A percentile compares a stretch with the other conserved stretches of the same genome.
Conservation (phyloP, 1,140 invertebrate species). For the Cyrtorhinus lividipennis region DNA sequence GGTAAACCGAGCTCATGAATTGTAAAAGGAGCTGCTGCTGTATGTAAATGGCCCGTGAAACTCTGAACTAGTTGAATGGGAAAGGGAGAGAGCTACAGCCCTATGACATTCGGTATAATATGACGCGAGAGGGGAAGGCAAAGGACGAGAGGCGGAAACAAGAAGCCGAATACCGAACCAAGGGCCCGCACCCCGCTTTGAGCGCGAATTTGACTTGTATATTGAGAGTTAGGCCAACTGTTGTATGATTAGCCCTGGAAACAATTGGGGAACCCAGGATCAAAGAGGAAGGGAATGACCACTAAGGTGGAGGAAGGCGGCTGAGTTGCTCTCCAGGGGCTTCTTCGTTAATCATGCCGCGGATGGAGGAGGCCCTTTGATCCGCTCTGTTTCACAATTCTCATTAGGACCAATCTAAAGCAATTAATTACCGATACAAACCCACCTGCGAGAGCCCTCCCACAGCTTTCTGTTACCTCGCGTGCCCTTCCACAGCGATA, state of each 20-base stretch:
- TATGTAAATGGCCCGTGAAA: too few species aligned
- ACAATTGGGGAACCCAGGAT: conserved; percentile 1
- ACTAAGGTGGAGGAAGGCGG: not conserved
- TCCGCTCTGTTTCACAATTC: conserved; percentile 10
- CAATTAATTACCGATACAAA: conserved; percentile 16
- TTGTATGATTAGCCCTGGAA: conserved; percentile 6
- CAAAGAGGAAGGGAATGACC: not conserved
- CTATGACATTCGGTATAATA: not conserved
- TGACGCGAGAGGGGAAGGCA: not conserved
- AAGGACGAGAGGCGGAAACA: not conserved
- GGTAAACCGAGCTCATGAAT: too few species aligned
- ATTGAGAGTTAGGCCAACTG: conserved; percentile 9
- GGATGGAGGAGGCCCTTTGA: conserved; percentile 1
- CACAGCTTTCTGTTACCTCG: too few species aligned
- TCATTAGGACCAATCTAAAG: conserved; percentile 15
- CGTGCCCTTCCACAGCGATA: too few species aligned
- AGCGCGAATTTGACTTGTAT: conserved; percentile 14
- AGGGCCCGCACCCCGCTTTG: not conserved
- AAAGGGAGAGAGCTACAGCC: not conserved
- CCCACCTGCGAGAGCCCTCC: not conserved
- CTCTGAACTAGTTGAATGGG: too few species aligned
- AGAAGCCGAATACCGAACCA: not conserved
- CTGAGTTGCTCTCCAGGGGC: not conserved
- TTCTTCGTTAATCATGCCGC: conserved; percentile 4
- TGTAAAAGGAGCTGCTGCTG: too few species aligned